A percentile compares a stretch with the other conserved stretches of the same genome.
Evolutionary conservation across 2,888 invertebrate genomes (phyloP).

Genomic region (Sminthurides aquaticus): DNA sequence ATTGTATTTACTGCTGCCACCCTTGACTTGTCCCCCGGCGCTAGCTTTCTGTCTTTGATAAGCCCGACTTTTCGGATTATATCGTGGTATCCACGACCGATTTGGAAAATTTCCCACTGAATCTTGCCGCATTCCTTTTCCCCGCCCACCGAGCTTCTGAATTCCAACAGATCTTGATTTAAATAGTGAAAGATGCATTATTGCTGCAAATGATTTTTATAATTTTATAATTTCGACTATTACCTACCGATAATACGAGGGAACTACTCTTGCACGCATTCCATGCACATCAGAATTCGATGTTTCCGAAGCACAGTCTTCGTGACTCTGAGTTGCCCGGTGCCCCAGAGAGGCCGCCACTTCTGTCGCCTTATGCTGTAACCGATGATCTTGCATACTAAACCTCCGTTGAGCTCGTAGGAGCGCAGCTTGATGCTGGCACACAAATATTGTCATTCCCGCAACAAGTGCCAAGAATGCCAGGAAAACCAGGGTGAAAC

Average conservation of each 20-base stretch:
- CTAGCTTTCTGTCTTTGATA: conserved; percentile 3
- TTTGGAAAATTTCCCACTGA: conserved; percentile 7
- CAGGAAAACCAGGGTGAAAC: not conserved
- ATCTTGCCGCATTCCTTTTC: conserved; percentile 8
- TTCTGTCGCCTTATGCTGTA: not conserved
- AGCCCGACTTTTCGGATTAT: not conserved
- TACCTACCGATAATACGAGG: no score
- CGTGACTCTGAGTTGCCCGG: not conserved
- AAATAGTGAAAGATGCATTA: no score
- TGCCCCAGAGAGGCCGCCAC: not conserved
- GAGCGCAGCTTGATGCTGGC: conserved; percentile 2
- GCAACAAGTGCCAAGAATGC: conserved; percentile 3
- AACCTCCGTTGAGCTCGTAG: not conserved
- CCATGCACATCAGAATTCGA: no score
- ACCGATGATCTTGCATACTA: not conserved
- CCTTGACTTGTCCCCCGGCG: not conserved
- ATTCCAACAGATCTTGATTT: no score
- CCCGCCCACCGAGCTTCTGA: not conserved
- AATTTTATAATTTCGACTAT: no score
- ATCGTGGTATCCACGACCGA: conserved; percentile 1
- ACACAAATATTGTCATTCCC: conserved; percentile 4
- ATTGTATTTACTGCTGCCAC: not conserved
- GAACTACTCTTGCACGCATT: no score
- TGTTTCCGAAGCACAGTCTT: conserved; percentile 6
- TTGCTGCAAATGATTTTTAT: no score